These are phyloP conservation scores for Tuta absoluta DNA, from an alignment of 2,888 invertebrate genomes.

Conservation along the genomic window DNA sequence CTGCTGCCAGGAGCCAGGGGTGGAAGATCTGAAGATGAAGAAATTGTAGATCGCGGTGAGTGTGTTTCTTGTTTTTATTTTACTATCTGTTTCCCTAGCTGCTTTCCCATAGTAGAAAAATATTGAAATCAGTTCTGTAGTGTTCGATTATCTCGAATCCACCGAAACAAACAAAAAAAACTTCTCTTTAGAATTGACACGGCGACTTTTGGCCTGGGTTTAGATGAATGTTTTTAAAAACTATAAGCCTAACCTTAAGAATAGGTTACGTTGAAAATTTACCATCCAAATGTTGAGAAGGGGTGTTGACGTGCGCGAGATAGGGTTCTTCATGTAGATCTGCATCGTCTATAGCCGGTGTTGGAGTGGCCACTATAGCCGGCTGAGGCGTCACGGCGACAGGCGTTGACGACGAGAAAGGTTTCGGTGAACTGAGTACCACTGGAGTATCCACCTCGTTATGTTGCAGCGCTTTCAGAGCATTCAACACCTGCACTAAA, in stretches of 20 bases:
- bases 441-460: constrained; percentile 59
- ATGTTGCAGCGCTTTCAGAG: constrained; percentile 79
- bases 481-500: constrained; percentile 86
- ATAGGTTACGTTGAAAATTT: constrained; percentile 33
- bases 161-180: no score
- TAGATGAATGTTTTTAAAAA: no score
- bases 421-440: constrained; percentile 63
- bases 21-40: not conserved
- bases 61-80: not conserved
- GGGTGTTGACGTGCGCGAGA: constrained; percentile 61
- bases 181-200: not conserved
- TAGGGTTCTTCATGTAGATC: constrained; percentile 64
- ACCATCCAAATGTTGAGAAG: constrained; percentile 75
- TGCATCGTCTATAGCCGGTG: constrained; percentile 38
- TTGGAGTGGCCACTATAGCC: constrained; percentile 48
- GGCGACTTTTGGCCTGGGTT: no score
- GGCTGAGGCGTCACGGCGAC: constrained; percentile 49
- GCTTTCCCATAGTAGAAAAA: not conserved
- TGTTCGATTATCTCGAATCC: no score
- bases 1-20: constrained; percentile 48
- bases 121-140: no score
- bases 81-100: not conserved
- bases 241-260: not conserved
- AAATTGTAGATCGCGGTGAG: not conserved
- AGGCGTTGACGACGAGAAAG: constrained; percentile 51